These are phyloP conservation scores for Morbakka virulenta DNA, from an alignment of 30 jellyfish, hydroid and myxozoan species.

Conservation along the genomic window DNA sequence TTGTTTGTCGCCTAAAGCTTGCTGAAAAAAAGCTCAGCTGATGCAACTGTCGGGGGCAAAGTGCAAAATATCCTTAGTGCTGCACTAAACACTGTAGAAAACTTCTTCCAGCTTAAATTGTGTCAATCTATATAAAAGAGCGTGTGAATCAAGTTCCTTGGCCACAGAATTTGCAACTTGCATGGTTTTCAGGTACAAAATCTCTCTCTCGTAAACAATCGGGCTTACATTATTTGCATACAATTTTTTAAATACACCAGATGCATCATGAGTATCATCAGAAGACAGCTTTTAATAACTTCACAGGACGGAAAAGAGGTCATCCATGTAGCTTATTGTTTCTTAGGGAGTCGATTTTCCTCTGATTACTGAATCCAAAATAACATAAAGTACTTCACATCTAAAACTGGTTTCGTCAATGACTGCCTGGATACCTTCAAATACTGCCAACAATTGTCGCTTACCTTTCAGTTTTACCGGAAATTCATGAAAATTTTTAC, in stretches of 20 bases:
- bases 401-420: constrained; percentile 21
- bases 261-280: constrained; percentile 20
- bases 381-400: constrained; percentile 30
- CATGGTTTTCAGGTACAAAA: constrained; percentile 27
- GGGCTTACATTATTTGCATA: constrained; percentile 31
- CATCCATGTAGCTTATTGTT: too few relatives aligned
- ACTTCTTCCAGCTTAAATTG: constrained; percentile 32
- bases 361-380: constrained; percentile 24
- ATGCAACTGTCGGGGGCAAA: constrained; percentile 65
- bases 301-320: constrained; percentile 36
- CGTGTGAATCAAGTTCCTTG: constrained; percentile 35
- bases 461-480: constrained; percentile 20
- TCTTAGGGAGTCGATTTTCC: too few relatives aligned
- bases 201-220: constrained; percentile 29
- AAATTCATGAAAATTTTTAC: constrained; percentile 26
- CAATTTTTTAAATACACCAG: constrained; percentile 2
- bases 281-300: constrained; percentile 6
- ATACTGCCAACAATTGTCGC: constrained; percentile 12
- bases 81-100: constrained; percentile 19
- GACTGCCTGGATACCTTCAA: constrained; percentile 27
- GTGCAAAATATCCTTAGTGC: constrained; percentile 45
- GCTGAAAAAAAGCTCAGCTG: constrained; percentile 56
- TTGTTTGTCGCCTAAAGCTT: constrained; percentile 29
- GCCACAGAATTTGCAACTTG: constrained; percentile 33
- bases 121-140: constrained; percentile 13